Base-by-base conservation (phyloP, 1,140 invertebrate genomes). In the Hyposmocoma kahamanoa region DNA sequence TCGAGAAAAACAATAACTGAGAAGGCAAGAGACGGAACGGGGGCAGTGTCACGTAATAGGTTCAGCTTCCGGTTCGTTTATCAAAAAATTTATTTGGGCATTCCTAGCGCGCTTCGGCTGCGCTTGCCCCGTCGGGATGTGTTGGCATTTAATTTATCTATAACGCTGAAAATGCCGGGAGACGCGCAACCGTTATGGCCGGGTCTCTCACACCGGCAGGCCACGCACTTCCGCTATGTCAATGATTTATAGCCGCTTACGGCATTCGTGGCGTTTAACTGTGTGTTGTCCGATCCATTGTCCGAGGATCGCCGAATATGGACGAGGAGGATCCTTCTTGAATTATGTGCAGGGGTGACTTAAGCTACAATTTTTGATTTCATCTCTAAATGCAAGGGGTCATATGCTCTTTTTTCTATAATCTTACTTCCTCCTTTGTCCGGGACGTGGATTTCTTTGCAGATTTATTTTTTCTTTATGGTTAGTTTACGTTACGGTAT, bases 121-220 rank as follows among this genome's bases (percentile, higher is more conserved):
- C 63, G 70, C 66, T 67, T 66, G 70, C 57, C 56, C 56, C 62
- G 59, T 38, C 62, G 63, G 66, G 72, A 65, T 71, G 63, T 77
- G 76, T 66, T 72, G 79, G 79, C 70, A 78, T 82, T 82, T 75
- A 80, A 84, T 84, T 84, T 84, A 84, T 84, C 77, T 84, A 73
- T 75, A 65, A 60, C 63, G 62, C 67, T 67, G 69, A 66, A 75
- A 80, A 80, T 84, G 64, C 73, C 77, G 64, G 22, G 62, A 67
- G 63, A 72, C 58, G 69, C 63, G 69, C 50, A 71, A 70, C 67
- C 69, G 78, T 76, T 83, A 80, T 83, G 73, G 72, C 70, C 50
- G 57, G 60, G 59, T 57, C 55, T 32, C 58, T 44, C 45, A 50
- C 62, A 52, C 55, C 58, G 66, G 53, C 65, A 59, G 56, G 55